These are phyloP conservation scores for Mormyrops attenuatus DNA, from an alignment of 2,797 vertebrate species.

Conservation along the genomic window DNA sequence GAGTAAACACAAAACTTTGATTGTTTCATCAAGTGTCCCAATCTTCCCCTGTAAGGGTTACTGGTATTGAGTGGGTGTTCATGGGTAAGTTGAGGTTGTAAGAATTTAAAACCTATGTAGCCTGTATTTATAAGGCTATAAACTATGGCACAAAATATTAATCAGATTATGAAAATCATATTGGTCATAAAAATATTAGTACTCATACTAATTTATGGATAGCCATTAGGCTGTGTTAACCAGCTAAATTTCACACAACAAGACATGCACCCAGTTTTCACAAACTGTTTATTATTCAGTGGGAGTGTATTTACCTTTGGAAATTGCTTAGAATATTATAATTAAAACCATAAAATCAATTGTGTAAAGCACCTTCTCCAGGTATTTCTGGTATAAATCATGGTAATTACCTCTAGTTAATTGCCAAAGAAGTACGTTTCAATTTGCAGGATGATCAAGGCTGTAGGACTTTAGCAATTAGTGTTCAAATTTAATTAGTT, in stretches of 20 bases:
- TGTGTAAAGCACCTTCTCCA: not conserved
- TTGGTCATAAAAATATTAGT: not conserved
- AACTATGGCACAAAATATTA: not conserved
- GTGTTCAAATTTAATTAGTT: not conserved
- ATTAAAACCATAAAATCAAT: constrained; percentile 8
- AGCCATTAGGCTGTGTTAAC: not conserved
- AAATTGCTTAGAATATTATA: not conserved
- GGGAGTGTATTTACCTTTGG: not conserved
- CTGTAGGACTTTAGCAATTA: not conserved
- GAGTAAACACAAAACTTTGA: not conserved
- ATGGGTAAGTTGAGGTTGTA: not conserved
- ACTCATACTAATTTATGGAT: not conserved
- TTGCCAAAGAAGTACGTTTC: not conserved
- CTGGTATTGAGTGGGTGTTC: not conserved
- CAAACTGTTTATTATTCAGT: not conserved
- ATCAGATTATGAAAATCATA: not conserved
- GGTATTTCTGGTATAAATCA: constrained; percentile 8
- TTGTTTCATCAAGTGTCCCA: not conserved
- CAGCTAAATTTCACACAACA: not conserved
- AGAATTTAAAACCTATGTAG: not conserved
- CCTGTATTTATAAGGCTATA: not conserved
- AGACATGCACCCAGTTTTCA: not conserved
- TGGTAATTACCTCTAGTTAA: not conserved
- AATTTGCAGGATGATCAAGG: not conserved
- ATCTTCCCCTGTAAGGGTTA: not conserved